Evolutionary conservation across 2,113 vertebrate species (phyloP).

Genomic region (Salvelinus alpinus): DNA sequence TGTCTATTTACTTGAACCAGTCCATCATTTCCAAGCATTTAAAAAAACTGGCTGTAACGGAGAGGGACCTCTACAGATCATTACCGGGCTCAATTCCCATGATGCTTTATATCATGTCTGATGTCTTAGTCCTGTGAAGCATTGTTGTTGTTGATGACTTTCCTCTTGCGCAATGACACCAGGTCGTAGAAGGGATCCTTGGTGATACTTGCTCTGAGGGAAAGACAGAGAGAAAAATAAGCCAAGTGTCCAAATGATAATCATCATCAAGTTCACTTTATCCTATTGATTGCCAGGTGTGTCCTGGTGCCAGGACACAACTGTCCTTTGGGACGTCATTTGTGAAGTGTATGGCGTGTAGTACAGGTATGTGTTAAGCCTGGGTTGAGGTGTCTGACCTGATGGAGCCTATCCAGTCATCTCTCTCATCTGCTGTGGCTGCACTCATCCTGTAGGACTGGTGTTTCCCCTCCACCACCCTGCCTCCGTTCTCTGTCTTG

Average conservation of each 20-base stretch:
- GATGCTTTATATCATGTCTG: not conserved
- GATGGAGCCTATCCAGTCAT: conserved; percentile 88
- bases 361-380: not conserved
- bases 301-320: not conserved
- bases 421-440: conserved; percentile 77
- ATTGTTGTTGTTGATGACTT: conserved; percentile 68
- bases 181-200: conserved; percentile 91
- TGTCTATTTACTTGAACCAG: not conserved
- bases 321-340: too few species aligned
- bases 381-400: conserved; percentile 63
- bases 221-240: conserved; percentile 8
- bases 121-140: conserved; percentile 16
- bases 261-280: not conserved
- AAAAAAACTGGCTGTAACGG: not conserved
- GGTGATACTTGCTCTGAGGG: conserved; percentile 84
- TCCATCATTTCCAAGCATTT: not conserved
- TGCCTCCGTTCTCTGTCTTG: conserved; percentile 87
- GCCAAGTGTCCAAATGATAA: not conserved
- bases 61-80: not conserved
- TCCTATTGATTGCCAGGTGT: not conserved
- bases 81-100: not conserved
- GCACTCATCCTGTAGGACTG: conserved; percentile 90
- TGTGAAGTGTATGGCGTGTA: not conserved
- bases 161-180: conserved; percentile 84
- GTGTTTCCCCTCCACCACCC: conserved; percentile 92